Conservation (phyloP, 1,140 invertebrate species). For the Octopus sinensis region DNA sequence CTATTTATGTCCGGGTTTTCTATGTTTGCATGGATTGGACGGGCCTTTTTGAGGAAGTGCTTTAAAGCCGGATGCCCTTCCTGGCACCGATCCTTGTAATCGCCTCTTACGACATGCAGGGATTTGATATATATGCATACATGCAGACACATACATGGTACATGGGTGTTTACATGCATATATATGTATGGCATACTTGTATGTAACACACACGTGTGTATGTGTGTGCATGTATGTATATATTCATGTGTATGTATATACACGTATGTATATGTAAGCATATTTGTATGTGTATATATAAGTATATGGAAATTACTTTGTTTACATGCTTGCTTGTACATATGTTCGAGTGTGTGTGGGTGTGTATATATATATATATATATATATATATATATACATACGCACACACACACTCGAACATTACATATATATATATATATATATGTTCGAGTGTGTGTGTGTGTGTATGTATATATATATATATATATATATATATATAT, state of each 20-base stretch:
- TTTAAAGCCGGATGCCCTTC: too few relatives aligned
- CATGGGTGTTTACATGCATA: too few relatives aligned
- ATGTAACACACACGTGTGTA: too few relatives aligned
- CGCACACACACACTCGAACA: neutral
- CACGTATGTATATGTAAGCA: neutral
- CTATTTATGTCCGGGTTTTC: too few relatives aligned
- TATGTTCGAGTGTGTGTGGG: neutral
- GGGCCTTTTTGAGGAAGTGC: too few relatives aligned
- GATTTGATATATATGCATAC: too few relatives aligned
- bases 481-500: too few relatives aligned
- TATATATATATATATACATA: neutral
- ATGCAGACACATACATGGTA: too few relatives aligned
- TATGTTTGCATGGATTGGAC: too few relatives aligned
- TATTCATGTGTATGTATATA: neutral
- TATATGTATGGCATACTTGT: too few relatives aligned
- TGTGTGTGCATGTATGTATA: neutral
- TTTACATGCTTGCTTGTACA: neutral
- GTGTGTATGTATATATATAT: neutral
- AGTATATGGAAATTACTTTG: neutral
- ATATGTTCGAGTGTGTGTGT: neutral
- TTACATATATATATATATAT: neutral
- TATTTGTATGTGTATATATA: neutral
- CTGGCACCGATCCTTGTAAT: too few relatives aligned
- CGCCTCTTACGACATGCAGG: too few relatives aligned
- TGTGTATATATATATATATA: neutral